A percentile compares a stretch with the other conserved stretches of the same genome.
These are phyloP conservation scores for Apocheima hispidaria DNA, from an alignment of 2,888 invertebrate genomes.

Conservation along the genomic window DNA sequence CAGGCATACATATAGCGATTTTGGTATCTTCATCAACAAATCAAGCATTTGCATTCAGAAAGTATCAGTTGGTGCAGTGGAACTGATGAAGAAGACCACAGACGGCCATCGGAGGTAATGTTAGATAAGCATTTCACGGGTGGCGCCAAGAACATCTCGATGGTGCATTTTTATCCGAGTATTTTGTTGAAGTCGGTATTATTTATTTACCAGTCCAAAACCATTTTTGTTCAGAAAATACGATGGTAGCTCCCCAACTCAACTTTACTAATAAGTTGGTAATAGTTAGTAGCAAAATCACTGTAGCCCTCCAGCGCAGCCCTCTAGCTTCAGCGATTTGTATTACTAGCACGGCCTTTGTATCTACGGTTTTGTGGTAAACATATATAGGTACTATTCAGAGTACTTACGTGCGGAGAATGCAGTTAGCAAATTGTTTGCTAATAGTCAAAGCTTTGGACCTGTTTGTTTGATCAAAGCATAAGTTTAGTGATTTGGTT, in stretches of 20 bases:
- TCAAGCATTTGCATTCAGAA: no score
- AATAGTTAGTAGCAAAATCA: not conserved
- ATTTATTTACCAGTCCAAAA: no score
- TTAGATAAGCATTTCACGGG: no score
- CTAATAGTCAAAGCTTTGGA: not conserved
- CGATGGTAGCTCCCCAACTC: not conserved
- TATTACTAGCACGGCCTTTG: not conserved
- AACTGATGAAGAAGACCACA: no score
- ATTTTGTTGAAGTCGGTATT: no score
- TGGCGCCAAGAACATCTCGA: no score
- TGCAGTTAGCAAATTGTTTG: conserved; percentile 4
- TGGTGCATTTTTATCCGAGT: no score
- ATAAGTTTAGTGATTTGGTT: not conserved
- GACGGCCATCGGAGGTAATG: no score
- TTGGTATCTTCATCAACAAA: no score
- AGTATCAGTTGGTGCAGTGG: no score
- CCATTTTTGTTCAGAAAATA: not conserved
- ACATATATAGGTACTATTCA: not conserved
- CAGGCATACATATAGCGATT: no score
- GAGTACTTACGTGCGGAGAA: not conserved
- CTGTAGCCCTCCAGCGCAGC: no score
- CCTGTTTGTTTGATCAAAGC: conserved; percentile 3
- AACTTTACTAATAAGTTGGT: not conserved
- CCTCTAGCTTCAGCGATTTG: not conserved
- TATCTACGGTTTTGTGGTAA: conserved; percentile 1